Conservation (phyloP, 2,888 invertebrate species). For the Amaurobius ferox region DNA sequence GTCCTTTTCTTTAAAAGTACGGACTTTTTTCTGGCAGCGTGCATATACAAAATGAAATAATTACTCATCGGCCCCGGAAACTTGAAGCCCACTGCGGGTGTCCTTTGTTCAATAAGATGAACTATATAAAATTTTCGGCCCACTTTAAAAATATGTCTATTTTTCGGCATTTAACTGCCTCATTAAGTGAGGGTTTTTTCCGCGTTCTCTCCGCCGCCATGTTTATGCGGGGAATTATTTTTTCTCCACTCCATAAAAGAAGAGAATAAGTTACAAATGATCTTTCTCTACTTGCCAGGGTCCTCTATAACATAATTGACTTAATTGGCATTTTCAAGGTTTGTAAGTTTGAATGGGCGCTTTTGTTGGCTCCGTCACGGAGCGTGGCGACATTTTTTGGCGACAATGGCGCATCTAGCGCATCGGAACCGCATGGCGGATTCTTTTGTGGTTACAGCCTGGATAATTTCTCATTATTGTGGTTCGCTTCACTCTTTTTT, state of each 20-base stretch:
- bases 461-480: slow-evolving; percentile 69
- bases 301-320: slow-evolving; percentile 59
- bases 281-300: not conserved
- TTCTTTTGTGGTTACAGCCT: slow-evolving; percentile 47
- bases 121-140: slow-evolving; percentile 47
- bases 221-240: not conserved
- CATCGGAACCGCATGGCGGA: slow-evolving; percentile 60
- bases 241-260: slow-evolving; percentile 19
- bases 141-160: slow-evolving; percentile 62
- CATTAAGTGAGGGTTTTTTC: slow-evolving; percentile 45
- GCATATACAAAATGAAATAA: slow-evolving; percentile 56
- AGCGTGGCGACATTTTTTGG: slow-evolving; percentile 68
- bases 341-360: slow-evolving; percentile 65
- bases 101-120: slow-evolving; percentile 49
- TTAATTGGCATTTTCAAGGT: slow-evolving; percentile 72
- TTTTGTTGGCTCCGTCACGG: slow-evolving; percentile 64
- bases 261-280: slow-evolving; percentile 54
- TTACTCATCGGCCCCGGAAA: slow-evolving; percentile 14
- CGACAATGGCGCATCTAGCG: slow-evolving; percentile 68
- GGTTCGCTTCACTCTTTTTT: slow-evolving; percentile 27
- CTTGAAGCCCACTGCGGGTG: too few species aligned
- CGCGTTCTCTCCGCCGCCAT: not conserved
- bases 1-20: slow-evolving; percentile 7
- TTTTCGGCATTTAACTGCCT: slow-evolving; percentile 60
- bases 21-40: not conserved